Conservation (phyloP, 2,888 invertebrate species). For the Brachypalpus laphriformis region DNA sequence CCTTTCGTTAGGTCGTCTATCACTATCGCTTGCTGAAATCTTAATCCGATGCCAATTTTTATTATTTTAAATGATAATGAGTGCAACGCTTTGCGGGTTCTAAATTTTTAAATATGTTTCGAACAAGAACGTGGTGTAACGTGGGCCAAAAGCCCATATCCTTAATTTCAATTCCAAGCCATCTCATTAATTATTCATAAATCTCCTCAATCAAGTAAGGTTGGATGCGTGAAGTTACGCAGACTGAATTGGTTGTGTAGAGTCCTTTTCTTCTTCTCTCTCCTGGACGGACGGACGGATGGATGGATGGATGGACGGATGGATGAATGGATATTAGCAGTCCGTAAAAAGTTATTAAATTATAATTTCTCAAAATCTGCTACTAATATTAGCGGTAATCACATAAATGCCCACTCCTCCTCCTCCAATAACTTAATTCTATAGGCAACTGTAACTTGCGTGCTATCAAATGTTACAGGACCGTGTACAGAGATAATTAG, state of each 20-base stretch:
- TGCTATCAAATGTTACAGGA: not conserved
- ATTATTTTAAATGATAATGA: not conserved
- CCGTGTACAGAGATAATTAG: not conserved
- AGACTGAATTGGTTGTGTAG: not conserved
- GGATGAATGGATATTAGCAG: not conserved
- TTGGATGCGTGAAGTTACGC: no score
- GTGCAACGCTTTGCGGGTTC: not conserved
- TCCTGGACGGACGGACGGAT: not conserved
- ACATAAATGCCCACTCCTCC: not conserved
- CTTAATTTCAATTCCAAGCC: not conserved
- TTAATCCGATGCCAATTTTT: not conserved
- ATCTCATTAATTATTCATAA: conserved; percentile 3
- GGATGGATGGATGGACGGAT: not conserved
- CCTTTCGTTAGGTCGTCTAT: not conserved
- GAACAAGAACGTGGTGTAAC: not conserved
- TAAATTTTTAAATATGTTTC: not conserved
- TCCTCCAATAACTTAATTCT: not conserved
- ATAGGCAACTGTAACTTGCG: no score
- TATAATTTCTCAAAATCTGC: not conserved
- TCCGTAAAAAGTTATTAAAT: conserved; percentile 4
- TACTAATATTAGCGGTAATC: not conserved
- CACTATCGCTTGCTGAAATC: not conserved
- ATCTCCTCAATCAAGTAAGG: not conserved
- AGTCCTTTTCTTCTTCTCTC: not conserved
- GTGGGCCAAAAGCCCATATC: not conserved